Evolutionary conservation across 2,888 invertebrate species (phyloP), one percentile per base, ranked within the genome.

Genomic region (Agrilus cyanescens): DNA sequence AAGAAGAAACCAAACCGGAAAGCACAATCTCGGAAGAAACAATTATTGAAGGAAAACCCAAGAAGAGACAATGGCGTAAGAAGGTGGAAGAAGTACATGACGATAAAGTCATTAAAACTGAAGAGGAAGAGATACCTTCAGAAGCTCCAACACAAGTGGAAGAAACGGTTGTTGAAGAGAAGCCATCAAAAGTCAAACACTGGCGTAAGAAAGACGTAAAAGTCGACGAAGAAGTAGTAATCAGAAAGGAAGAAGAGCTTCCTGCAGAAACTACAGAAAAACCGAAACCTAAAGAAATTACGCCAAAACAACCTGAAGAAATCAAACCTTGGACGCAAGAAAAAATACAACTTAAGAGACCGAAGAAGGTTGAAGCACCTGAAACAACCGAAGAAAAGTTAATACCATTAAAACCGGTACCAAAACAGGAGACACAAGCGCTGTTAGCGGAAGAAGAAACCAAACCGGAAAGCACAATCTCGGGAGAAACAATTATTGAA

Each of bases 401-500:
- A 37, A 20, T 32, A 20, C 12, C 40, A 12, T 8, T 29, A 43
- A 30, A 33, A n/a, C 13, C 42, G 25, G 32, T 37, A 32, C n/a
- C 59, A 13, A 57, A 62, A 43, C 54, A 61, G 38, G 60, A 61
- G 4, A 52, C 58, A 8, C 57, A 59, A 40, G 52, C 45, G 45
- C 35, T 35, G 41, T 45, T 40, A 44, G 45, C 36, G 45, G 49
- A 57, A 51, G 46, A 58, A 56, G 46, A 52, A 43, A 45, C 48
- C 38, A 56, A 49, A 48, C 43, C 53, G 40, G 32, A 45, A 45
- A 35, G 46, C 29, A 10, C 34, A 40, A 48, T 38, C 20, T 30
- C n/a, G 25, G 36, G 30, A 13, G 33, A 36, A 36, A 49, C 38
- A 36, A 37, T 29, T 35, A 32, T 25, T 35, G 33, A 37, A 42